Base-by-base conservation (phyloP, 2,797 vertebrate species). In the Gadopsis marmoratus region DNA sequence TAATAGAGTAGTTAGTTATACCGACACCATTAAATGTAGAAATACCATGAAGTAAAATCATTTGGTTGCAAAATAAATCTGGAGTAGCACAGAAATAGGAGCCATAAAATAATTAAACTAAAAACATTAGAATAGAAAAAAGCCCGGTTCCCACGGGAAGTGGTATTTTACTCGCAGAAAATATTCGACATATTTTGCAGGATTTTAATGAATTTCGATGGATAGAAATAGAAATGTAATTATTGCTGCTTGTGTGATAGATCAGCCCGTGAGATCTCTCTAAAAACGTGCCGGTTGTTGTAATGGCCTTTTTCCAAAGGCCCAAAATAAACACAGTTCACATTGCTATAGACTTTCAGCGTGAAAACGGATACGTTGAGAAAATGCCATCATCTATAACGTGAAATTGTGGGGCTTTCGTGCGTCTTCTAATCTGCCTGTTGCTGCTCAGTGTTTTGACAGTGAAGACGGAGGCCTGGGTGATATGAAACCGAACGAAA, bases 401-500 rank as follows among this genome's bases (percentile, higher is more conserved):
- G 76, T 65, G 63, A 70, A 78, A 79, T 69, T 47, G 61, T 26
- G 50, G 50, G 64, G 60, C 54, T 74, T 82, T 82, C 79, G 47
- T 81, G 78, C 87, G 70, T 81, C 66, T 82, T 76, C 75, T 87
- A 86, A 88, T 91, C 79, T 81, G 84, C 45, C 77, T 81, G 76
- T 68, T 78, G 78, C 82, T 77, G 86, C 78, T 86, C 69, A 45
- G 81, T 83, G 87, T 89, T 91, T 85, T 91, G 86, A 92, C 88
- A 90, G 88, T 87, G 84, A 87, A 89, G 85, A 86, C 68, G 48
- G 77, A 80, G 79, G 74, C 86, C 64, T 75, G 77, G 65, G 81
- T 90, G 92, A 93, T 88, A 82, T 78, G 93, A 94, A 92, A 93
- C 91, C 88, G 14, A 92, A 88, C 76, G 64, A 86, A 93, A 94